Conservation (phyloP, 2,113 vertebrate species). For the Grammomys dolichurus region DNA sequence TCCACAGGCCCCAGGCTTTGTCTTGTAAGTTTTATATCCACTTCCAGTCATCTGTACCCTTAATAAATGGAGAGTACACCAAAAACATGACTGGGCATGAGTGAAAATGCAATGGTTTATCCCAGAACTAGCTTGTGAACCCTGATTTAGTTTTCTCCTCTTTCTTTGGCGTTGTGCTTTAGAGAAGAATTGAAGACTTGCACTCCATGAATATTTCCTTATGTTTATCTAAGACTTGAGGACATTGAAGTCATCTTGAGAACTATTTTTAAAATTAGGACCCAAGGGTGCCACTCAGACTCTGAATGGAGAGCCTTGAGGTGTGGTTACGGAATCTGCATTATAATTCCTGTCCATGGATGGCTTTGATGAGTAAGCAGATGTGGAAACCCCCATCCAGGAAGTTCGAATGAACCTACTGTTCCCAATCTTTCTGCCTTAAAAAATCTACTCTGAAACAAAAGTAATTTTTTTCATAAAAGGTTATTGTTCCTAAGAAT, state of each 20-base stretch:
- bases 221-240: not conserved
- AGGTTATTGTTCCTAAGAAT: not conserved
- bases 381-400: not conserved
- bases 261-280: not conserved
- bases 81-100: not conserved
- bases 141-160: not conserved
- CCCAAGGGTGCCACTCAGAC: not conserved
- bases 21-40: not conserved
- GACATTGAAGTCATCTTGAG: not conserved
- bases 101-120: not conserved
- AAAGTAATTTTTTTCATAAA: not conserved
- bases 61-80: not conserved
- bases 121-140: not conserved
- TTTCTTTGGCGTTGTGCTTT: not conserved
- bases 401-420: not conserved
- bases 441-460: not conserved
- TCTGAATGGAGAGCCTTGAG: not conserved
- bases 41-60: not conserved
- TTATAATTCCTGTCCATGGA: not conserved
- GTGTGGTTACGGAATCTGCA: not conserved
- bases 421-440: not conserved
- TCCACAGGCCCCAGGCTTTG: not conserved
- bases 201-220: not conserved
- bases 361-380: not conserved
- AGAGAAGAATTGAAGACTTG: not conserved